A percentile compares a stretch with the other conserved stretches of the same genome.
phyloP scores from a whole-genome alignment of 2,888 invertebrate genomes.

The Rhaphigaster nebulosa region DNA sequence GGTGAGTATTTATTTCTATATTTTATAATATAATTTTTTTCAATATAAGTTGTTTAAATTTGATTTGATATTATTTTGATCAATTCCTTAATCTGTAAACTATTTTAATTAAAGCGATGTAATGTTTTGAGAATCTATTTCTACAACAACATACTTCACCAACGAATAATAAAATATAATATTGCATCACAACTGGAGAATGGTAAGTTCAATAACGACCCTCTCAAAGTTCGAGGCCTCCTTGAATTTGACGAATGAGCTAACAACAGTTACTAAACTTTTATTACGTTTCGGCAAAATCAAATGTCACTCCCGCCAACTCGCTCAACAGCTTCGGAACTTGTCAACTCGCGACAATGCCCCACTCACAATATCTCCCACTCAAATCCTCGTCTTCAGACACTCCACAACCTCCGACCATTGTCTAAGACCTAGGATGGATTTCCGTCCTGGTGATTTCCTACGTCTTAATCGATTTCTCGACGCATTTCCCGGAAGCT shows the following conservation, averaged over 20 bases:
- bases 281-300: conserved; percentile 5
- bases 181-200: not conserved
- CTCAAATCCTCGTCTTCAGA: not conserved
- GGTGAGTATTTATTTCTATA: no score
- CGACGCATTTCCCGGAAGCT: conserved; percentile 31
- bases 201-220: not conserved
- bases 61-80: no score
- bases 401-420: not conserved
- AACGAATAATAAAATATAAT: not conserved
- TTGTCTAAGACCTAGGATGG: conserved; percentile 10
- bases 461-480: conserved; percentile 34
- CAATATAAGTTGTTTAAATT: no score
- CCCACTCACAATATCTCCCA: not conserved
- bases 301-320: not conserved
- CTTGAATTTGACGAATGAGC: conserved; percentile 16
- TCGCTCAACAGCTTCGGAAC: not conserved
- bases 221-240: not conserved
- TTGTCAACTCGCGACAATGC: not conserved
- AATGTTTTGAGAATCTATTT: not conserved
- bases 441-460: not conserved
- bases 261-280: not conserved
- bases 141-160: not conserved
- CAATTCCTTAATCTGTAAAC: no score
- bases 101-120: no score
- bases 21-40: no score